Percentiles rank a stretch among this genome's conserved stretches.
Conservation (phyloP, 35 echinoderm and acorn worm genomes). For the Stichopus chloronotus region DNA sequence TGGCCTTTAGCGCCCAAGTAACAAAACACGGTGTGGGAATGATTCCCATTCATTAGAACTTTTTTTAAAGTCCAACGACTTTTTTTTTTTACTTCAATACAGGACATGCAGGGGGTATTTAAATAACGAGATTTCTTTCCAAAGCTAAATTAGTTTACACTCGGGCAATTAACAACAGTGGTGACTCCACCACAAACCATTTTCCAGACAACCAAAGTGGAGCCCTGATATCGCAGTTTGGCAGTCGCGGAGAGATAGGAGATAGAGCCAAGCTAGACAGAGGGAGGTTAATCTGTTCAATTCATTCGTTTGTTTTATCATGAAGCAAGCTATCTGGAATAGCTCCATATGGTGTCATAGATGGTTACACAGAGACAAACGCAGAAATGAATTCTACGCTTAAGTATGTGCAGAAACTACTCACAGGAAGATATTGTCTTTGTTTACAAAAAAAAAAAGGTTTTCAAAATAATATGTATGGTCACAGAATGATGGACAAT, state of each 20-base stretch:
- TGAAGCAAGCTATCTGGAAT: too few relatives aligned
- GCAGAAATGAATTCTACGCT: too few relatives aligned
- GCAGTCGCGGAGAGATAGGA: neutral
- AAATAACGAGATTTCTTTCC: slow-evolving; percentile 34
- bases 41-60: neutral
- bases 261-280: too few relatives aligned
- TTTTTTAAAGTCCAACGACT: neutral
- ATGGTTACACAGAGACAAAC: too few relatives aligned
- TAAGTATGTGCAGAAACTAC: too few relatives aligned
- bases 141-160: slow-evolving; percentile 39
- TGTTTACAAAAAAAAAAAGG: too few relatives aligned
- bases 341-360: too few relatives aligned
- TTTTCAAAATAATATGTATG: too few relatives aligned
- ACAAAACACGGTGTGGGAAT: slow-evolving; percentile 16
- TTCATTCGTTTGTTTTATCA: too few relatives aligned
- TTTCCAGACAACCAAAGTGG: neutral
- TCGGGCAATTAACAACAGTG: slow-evolving; percentile 32
- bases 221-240: slow-evolving; percentile 35
- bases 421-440: too few relatives aligned
- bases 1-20: slow-evolving; percentile 16
- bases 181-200: neutral
- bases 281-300: too few relatives aligned
- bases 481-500: too few relatives aligned
- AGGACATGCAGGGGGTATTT: slow-evolving; percentile 24
- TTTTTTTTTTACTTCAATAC: neutral